Evolutionary conservation across 2,113 vertebrate genomes (phyloP), one percentile per base, ranked within the genome.

Genomic region (Bufo gargarizans): DNA sequence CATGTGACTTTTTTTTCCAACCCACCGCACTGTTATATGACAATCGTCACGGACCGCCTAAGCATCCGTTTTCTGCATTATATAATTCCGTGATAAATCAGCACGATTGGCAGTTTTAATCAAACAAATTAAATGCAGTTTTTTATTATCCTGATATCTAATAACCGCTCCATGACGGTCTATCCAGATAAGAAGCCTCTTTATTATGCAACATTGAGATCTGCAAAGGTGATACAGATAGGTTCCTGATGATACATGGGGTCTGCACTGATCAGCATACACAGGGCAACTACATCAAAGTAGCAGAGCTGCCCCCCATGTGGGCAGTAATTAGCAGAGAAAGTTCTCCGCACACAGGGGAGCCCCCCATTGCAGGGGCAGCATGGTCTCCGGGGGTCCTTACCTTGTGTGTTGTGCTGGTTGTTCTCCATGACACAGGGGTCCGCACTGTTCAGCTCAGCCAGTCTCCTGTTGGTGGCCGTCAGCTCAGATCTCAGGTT

Each of bases 401-500:
- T 96, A 97, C 97, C 96, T 92, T 95, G 95, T 78, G 95, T 94
- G 93, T 93, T 92, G 87, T 92, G 95, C 91, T 95, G 96, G 85
- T 93, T 94, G 94, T 94, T 96, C 92, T 97, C 96, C 93, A 96
- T 92, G 88, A 91, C 91, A 13, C 93, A 56, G 59, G 91, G 89
- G 93, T 91, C 92, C 1, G 91, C 88, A 82, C 91, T 90, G 89
- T 95, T 95, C 92, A 97, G 95, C 92, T 97, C 96, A 63, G 96
- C 95, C 93, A 97, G 95, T 86, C 97, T 94, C 91, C 96, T 94
- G 95, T 95, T 96, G 94, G 96, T 97, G 93, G 96, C 95, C 0
- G 94, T 95, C 91, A 98, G 97, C 94, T 98, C 97, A 0, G 97
- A 96, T 89, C 96, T 95, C 92, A 98, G 96, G 94, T 95, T 96